Base-by-base conservation (phyloP, 1,140 invertebrate species). In the Schlechtendalia chinensis region DNA sequence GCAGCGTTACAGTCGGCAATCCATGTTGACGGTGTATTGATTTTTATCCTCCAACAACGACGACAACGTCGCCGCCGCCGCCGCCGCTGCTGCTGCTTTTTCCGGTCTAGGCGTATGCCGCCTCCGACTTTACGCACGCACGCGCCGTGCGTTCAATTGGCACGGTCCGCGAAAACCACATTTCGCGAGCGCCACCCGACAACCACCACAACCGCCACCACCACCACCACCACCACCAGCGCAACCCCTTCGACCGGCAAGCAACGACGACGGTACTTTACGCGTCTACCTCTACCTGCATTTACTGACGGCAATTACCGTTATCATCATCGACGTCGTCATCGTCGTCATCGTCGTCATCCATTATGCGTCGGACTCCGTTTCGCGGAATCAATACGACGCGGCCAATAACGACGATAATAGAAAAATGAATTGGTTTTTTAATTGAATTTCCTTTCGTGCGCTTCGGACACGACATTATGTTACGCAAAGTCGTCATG, bases 1-100 rank as follows among this genome's bases (percentile, higher is more conserved):
- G 56, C 32, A 16, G 19, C 19, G 45, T n/a, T n/a, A n/a, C n/a
- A n/a, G n/a, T n/a, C n/a, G 47, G 53, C 50, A 58, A 74, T 32
- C 50, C 50, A n/a, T 17, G 75, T 47, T n/a, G 63, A 39, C 75
- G 50, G 27, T 27, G 61, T 81, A 72, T 74, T 74, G 81, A 69
- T 72, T 71, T 74, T 69, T 69, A 63, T 81, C 32, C 65, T 14
- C 17, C 45, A 12, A 50, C 39, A 14, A 69, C 72, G 72, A 0
- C 72, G 72, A n/a, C n/a, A n/a, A n/a, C 72, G 72, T 19, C 29
- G 54, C 72, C 54, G 27, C 53, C 6, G 50, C n/a, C 10, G 24
- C 45, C 32, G 54, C 53, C 12, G 69, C 29, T 12, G 47, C 39
- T 19, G 24, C 32, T 10, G 24, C 17, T 65, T 19, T 53, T 65